Percentiles rank a stretch among this genome's conserved stretches.
phyloP scores from a whole-genome alignment of 2,888 invertebrate genomes.

The Diplolepis rosae region DNA sequence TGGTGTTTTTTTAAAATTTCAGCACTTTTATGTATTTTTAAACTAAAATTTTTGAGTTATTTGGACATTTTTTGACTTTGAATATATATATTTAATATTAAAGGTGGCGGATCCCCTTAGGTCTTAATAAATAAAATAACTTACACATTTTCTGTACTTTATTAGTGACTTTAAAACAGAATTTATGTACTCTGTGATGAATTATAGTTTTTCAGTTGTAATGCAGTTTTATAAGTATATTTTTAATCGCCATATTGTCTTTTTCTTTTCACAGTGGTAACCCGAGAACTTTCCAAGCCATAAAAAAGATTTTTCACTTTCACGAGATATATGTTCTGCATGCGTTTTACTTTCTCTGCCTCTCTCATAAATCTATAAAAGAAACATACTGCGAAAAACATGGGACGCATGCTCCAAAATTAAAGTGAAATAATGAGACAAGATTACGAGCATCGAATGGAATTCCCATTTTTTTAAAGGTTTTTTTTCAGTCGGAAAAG shows the following conservation, averaged over 20 bases:
- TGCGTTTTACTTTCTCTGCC: not conserved
- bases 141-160: not conserved
- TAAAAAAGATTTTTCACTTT: not conserved
- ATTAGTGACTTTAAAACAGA: not conserved
- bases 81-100: too few species aligned
- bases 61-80: too few species aligned
- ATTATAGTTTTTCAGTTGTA: not conserved
- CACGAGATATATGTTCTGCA: not conserved
- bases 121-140: too few species aligned
- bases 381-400: not conserved
- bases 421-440: conserved; percentile 8
- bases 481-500: not conserved
- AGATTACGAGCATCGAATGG: not conserved
- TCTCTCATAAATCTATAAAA: not conserved
- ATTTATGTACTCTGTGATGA: not conserved
- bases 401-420: conserved; percentile 15
- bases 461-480: not conserved
- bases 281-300: not conserved
- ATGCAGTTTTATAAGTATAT: not conserved
- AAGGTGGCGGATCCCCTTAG: too few species aligned
- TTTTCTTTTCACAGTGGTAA: not conserved
- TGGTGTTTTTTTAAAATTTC: too few species aligned
- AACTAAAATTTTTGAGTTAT: too few species aligned
- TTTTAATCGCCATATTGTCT: not conserved
- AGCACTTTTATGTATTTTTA: too few species aligned